Percentiles rank a stretch among this genome's conserved stretches.
Evolutionary conservation across 1,140 invertebrate genomes (phyloP).

Genomic region (Tetranychus urticae): DNA sequence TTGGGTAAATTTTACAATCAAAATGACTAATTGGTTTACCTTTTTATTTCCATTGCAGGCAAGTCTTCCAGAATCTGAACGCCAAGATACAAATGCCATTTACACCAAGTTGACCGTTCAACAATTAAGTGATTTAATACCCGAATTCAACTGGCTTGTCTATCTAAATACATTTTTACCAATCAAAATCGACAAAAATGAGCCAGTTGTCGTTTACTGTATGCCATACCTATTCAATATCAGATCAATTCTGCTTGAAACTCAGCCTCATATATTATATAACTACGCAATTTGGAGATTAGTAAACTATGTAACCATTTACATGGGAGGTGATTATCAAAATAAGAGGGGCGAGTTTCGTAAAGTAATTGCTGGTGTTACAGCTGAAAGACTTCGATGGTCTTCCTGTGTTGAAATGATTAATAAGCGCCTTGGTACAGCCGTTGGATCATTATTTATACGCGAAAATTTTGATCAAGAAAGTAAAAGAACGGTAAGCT

Average conservation of each 20-base stretch:
- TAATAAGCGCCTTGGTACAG: constrained; percentile 60
- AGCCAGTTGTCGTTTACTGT: constrained; percentile 7
- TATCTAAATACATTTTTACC: constrained; percentile 10
- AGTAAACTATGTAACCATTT: constrained; percentile 40
- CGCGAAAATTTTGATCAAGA: constrained; percentile 56
- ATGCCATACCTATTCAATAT: constrained; percentile 3
- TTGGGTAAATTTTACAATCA: too few species aligned
- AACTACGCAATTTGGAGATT: constrained; percentile 43
- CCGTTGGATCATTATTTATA: constrained; percentile 59
- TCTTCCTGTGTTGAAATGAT: constrained; percentile 40
- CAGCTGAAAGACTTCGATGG: constrained; percentile 45
- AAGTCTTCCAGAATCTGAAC: constrained; percentile 47
- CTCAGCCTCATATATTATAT: constrained; percentile 28
- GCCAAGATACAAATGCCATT: constrained; percentile 48
- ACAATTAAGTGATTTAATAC: constrained; percentile 4
- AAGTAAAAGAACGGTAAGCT: constrained; percentile 32
- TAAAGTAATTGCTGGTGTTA: constrained; percentile 47
- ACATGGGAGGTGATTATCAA: constrained; percentile 57
- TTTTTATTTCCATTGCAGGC: constrained; percentile 23
- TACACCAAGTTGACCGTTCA: constrained; percentile 6
- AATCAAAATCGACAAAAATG: background rate
- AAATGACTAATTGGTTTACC: too few species aligned
- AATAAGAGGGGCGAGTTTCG: constrained; percentile 47
- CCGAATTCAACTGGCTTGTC: constrained; percentile 7
- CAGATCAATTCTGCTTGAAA: constrained; percentile 1